Base-by-base conservation (phyloP, 2,888 invertebrate species). In the Elysia crispata region DNA sequence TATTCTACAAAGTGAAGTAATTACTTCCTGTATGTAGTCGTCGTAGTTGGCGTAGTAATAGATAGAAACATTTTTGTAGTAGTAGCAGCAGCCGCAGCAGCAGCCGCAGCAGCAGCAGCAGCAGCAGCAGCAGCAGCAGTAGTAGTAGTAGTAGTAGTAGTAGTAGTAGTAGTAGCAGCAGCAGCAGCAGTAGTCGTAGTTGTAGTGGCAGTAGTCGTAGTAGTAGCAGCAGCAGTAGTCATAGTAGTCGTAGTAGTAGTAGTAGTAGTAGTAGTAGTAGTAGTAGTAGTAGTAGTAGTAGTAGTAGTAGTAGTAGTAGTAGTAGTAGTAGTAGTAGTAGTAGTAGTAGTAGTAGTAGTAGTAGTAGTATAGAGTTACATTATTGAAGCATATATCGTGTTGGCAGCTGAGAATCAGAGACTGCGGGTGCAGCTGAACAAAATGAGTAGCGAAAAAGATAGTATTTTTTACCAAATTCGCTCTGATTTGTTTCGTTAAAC, bases 181-280 rank as follows among this genome's bases (percentile, higher is more conserved):
- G 33, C 30, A 67, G 31, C 6, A 69, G n/a, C n/a, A n/a, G n/a
- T n/a, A n/a, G n/a, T n/a, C n/a, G n/a, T n/a, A n/a, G n/a, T n/a
- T n/a, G n/a, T n/a, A n/a, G n/a, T n/a, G n/a, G n/a, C n/a, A n/a
- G n/a, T n/a, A n/a, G n/a, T n/a, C n/a, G n/a, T n/a, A n/a, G n/a
- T n/a, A n/a, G n/a, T n/a, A n/a, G n/a, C n/a, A n/a, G n/a, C n/a
- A n/a, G n/a, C n/a, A n/a, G n/a, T n/a, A n/a, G n/a, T n/a, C n/a
- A n/a, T n/a, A n/a, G n/a, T n/a, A n/a, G n/a, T n/a, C n/a, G n/a
- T n/a, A n/a, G n/a, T n/a, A n/a, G n/a, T n/a, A n/a, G n/a, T n/a
- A n/a, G n/a, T n/a, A n/a, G n/a, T n/a, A n/a, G 69, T 69, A 69
- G 69, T 69, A 33, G 69, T 69, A 33, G 69, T 69, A 69, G 69